Evolutionary conservation across 2,888 invertebrate genomes (phyloP).

Genomic region (Cinara cedri): DNA sequence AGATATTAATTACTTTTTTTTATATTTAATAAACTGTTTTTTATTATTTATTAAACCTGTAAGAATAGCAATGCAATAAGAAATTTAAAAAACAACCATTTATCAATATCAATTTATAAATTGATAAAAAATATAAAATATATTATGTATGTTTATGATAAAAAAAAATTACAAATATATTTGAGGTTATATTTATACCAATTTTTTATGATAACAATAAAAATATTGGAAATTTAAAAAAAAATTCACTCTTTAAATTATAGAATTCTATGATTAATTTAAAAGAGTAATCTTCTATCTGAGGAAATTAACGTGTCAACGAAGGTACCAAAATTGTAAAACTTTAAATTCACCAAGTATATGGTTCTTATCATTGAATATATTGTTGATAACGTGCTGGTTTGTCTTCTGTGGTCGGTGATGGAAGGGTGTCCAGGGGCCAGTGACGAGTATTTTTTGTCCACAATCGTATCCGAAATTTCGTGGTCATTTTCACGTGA

Average conservation of each 20-base stretch:
- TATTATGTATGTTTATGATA: too few species aligned
- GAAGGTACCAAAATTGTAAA: not conserved
- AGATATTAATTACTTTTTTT: too few species aligned
- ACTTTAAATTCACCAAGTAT: not conserved
- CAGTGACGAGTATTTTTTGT: conserved; percentile 57
- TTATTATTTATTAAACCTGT: not conserved
- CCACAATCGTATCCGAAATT: conserved; percentile 40
- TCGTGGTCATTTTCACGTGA: conserved; percentile 34
- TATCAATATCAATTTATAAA: not conserved
- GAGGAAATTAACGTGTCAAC: too few species aligned
- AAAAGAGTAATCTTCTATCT: not conserved
- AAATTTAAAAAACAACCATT: too few species aligned
- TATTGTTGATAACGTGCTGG: conserved; percentile 35
- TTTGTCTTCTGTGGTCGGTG: conserved; percentile 35
- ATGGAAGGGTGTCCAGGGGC: conserved; percentile 55
- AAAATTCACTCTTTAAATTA: not conserved
- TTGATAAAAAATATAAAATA: too few species aligned
- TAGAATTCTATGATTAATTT: not conserved
- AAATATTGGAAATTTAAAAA: not conserved
- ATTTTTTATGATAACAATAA: conserved; percentile 18
- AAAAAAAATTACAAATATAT: not conserved
- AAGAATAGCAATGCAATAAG: not conserved
- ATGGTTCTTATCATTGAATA: conserved; percentile 24
- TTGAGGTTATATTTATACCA: conserved; percentile 51
- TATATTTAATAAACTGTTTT: too few species aligned